phyloP scores from a whole-genome alignment of 2,888 invertebrate species.

The Agonopterix subpropinquella region DNA sequence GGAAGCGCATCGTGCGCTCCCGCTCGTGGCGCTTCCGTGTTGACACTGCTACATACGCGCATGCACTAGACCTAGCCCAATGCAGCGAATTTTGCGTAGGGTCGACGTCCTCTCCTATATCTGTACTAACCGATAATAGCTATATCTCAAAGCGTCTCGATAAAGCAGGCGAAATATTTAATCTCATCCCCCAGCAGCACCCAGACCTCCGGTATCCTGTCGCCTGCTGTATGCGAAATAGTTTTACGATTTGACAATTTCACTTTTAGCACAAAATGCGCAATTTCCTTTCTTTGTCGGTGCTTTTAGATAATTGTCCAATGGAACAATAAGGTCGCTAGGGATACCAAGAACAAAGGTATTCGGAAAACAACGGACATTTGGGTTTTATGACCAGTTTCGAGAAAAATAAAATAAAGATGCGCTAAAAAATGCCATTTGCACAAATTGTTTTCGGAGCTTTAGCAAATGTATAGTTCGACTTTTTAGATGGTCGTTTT shows the following conservation, averaged over 20 bases:
- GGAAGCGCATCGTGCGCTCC: conserved; percentile 50
- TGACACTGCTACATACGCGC: conserved; percentile 64
- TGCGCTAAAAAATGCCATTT: conserved; percentile 54
- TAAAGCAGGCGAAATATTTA: conserved; percentile 41
- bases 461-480: conserved; percentile 13
- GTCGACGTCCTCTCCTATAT: conserved; percentile 64
- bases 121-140: conserved; percentile 32
- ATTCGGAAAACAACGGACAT: conserved; percentile 30
- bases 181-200: conserved; percentile 18
- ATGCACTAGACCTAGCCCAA: conserved; percentile 75
- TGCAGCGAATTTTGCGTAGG: conserved; percentile 77
- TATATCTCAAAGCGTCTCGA: conserved; percentile 22
- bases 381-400: conserved; percentile 40
- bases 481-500: conserved; percentile 3
- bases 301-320: conserved; percentile 27
- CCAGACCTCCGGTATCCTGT: conserved; percentile 3
- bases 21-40: conserved; percentile 59
- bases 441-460: conserved; percentile 51
- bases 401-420: conserved; percentile 27
- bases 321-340: conserved; percentile 24
- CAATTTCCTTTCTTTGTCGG: conserved; percentile 44
- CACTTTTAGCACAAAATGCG: conserved; percentile 42
- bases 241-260: conserved; percentile 29
- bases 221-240: conserved; percentile 4
- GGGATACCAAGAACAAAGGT: conserved; percentile 25